Evolutionary conservation across 2,888 invertebrate species (phyloP).

Genomic region (Cantharis lateralis): DNA sequence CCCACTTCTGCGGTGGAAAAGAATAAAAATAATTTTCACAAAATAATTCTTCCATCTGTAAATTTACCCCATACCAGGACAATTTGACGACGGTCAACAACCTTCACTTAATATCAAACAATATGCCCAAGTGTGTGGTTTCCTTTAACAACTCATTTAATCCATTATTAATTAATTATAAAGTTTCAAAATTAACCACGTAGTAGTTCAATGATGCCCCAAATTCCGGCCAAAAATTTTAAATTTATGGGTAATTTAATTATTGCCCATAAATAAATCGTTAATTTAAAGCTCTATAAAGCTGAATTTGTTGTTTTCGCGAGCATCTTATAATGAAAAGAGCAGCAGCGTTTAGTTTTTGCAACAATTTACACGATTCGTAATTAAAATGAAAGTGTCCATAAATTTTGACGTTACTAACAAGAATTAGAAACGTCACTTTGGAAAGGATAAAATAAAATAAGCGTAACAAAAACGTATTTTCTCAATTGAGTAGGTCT

Average conservation of each 20-base stretch:
- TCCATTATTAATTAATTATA: not conserved
- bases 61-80: not conserved
- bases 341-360: not conserved
- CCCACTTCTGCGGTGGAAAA: not conserved
- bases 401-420: not conserved
- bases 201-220: not conserved
- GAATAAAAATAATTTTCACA: not conserved
- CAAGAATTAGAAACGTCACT: not conserved
- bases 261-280: not conserved
- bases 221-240: not conserved
- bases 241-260: not conserved
- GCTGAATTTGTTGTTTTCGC: not conserved
- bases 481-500: constrained; percentile 28
- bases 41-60: not conserved
- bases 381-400: not conserved
- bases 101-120: not conserved
- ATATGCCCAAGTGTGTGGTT: not conserved
- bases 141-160: not conserved
- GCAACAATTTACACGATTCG: not conserved
- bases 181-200: not conserved
- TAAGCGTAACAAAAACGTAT: constrained; percentile 17
- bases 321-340: not conserved
- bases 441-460: not conserved
- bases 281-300: not conserved
- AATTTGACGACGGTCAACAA: not conserved